These are phyloP conservation scores for Microcebus tavaratra DNA, from an alignment of 2,113 vertebrate species.

Conservation along the genomic window DNA sequence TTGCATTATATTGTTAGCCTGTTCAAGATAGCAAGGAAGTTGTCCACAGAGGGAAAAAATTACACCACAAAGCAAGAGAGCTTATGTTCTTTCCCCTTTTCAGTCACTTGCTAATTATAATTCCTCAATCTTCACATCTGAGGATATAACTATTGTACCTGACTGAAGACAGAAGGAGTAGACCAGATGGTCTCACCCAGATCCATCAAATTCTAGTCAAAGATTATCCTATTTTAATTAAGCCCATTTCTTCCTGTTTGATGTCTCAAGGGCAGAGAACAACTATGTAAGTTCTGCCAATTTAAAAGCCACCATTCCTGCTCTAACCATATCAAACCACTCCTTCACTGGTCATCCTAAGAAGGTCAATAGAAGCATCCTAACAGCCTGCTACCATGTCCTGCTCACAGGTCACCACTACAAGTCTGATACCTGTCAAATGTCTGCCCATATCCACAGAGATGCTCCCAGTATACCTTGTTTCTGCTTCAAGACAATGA, in stretches of 20 bases:
- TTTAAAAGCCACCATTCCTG: background rate
- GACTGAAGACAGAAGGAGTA: background rate
- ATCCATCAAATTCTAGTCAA: conserved; percentile 53
- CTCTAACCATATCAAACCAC: background rate
- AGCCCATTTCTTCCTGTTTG: conserved; percentile 10
- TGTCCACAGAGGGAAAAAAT: background rate
- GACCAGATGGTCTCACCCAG: conserved; percentile 52
- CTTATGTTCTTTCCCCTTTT: background rate
- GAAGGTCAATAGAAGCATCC: background rate
- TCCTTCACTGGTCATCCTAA: background rate
- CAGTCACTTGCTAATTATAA: background rate
- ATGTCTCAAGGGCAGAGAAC: background rate
- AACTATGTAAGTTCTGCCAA: background rate
- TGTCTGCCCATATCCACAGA: background rate
- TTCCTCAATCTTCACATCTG: background rate
- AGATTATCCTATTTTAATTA: conserved; percentile 43
- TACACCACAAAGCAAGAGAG: background rate
- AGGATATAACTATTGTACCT: background rate
- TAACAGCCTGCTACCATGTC: background rate
- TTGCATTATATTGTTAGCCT: background rate
- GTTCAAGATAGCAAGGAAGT: background rate
- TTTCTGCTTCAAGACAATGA: background rate
- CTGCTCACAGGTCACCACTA: background rate
- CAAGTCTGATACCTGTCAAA: background rate
- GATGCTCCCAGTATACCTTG: background rate